These are phyloP conservation scores for Mellivora capensis DNA, from an alignment of 2,113 vertebrate genomes.

Conservation along the genomic window DNA sequence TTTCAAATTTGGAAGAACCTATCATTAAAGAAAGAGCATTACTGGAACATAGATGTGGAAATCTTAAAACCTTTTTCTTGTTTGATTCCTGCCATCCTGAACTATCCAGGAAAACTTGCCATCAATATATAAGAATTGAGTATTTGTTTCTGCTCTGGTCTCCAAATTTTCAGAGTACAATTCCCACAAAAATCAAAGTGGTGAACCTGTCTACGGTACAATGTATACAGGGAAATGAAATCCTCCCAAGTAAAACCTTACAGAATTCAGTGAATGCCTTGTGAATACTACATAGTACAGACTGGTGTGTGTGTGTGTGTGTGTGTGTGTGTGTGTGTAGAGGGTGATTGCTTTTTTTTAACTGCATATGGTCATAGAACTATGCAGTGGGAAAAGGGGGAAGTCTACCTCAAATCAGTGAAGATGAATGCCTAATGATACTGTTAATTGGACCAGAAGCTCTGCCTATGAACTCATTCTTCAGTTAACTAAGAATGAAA, in stretches of 20 bases:
- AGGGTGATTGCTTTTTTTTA: not conserved
- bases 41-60: not conserved
- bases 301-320: not conserved
- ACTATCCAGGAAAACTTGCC: not conserved
- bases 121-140: not conserved
- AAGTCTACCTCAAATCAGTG: not conserved
- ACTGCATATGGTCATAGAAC: not conserved
- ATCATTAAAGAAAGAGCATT: not conserved
- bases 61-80: not conserved
- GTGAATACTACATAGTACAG: not conserved
- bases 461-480: not conserved
- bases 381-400: not conserved
- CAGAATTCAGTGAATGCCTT: not conserved
- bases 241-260: not conserved
- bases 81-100: not conserved
- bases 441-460: not conserved
- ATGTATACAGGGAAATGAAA: not conserved
- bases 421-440: not conserved
- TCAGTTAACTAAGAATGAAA: not conserved
- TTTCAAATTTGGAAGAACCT: not conserved
- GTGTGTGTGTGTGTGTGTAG: not conserved
- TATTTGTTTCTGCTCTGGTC: not conserved
- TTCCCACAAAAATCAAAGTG: not conserved
- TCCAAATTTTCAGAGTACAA: not conserved
- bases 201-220: fast-evolving